Base-by-base conservation (phyloP, 2,797 vertebrate genomes). In the Prunella strophiata region DNA sequence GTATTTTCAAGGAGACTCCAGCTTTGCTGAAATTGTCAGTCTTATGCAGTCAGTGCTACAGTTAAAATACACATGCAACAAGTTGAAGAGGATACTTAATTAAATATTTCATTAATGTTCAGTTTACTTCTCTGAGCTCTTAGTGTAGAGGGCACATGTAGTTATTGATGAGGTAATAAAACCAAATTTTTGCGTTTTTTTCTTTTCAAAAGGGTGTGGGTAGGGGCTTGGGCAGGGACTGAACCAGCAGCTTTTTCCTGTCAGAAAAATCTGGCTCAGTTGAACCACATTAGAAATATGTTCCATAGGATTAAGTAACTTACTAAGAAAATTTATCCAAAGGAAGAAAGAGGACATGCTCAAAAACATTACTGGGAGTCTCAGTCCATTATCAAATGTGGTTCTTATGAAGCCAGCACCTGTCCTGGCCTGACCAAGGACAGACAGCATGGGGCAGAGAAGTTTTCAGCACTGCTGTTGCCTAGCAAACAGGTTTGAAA, bases 1-100 rank as follows among this genome's bases (percentile, higher is more conserved):
- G 90, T 96, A 32, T 97, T 92, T 97, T 96, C 96, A 95, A 94
- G 83, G 88, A 92, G 76, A 94, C 79, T 79, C 36, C 16, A 50
- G 19, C 5, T 7, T 17, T 65, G 70, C 61, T 86, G 85, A 48
- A 91, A 80, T 51, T 54, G 18, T 52, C 38, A 88, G 42, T 66
- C 19, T 68, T 63, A 42, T 0, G 4, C 16, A 74, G 29, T 40
- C 43, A 52, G 32, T 54, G 9, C 23, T 86, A 20, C 19, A 29
- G 14, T 40, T 91, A 54, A 95, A 94, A 82, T 9, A 58, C 20
- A 76, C 4, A 5, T 74, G 43, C 23, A 74, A 54, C 10, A 59
- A 68, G 32, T 78, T 74, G 45, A 67, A 84, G 22, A 67, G 43
- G 40, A 87, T 45, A 36, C 32, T 72, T 71, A 61, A 48, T 75